Percentiles rank a stretch among this genome's conserved stretches.
Conservation (phyloP, 2,888 invertebrate genomes). For the Zeuzera pyrina region DNA sequence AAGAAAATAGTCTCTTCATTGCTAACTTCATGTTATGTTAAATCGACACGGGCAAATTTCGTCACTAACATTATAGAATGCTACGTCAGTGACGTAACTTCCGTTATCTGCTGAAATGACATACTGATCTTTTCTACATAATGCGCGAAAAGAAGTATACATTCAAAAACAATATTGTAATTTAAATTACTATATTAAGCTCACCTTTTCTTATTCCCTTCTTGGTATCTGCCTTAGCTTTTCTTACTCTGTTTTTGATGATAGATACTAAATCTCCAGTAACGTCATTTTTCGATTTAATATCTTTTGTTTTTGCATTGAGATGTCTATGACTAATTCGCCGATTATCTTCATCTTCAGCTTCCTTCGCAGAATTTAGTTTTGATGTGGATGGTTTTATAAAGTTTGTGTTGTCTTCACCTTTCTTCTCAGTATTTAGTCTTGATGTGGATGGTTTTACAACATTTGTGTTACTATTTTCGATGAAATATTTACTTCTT, state of each 20-base stretch:
- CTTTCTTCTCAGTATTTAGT: conserved; percentile 24
- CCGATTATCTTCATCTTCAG: conserved; percentile 31
- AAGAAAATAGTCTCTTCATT: too few relatives aligned
- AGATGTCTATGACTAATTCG: conserved; percentile 58
- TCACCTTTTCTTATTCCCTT: too few relatives aligned
- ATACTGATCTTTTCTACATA: too few relatives aligned
- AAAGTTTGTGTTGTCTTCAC: conserved; percentile 19
- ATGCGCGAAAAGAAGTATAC: too few relatives aligned
- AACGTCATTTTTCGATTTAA: conserved; percentile 46
- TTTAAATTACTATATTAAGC: too few relatives aligned
- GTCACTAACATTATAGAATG: too few relatives aligned
- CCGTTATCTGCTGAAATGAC: too few relatives aligned
- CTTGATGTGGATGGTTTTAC: conserved; percentile 15
- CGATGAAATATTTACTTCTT: conserved; percentile 50
- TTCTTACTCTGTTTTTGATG: conserved; percentile 61
- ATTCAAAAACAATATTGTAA: too few relatives aligned
- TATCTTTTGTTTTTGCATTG: conserved; percentile 23
- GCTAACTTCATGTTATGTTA: too few relatives aligned
- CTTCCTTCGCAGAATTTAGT: conserved; percentile 24
- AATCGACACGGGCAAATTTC: too few relatives aligned
- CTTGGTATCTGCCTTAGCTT: conserved; percentile 49
- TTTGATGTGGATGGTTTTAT: conserved; percentile 15
- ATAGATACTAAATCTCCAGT: conserved; percentile 65
- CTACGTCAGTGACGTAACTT: too few relatives aligned
- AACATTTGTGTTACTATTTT: conserved; percentile 10